These are phyloP conservation scores for Heteromyza rotundicornis DNA, from an alignment of 2,888 invertebrate genomes.

Conservation along the genomic window DNA sequence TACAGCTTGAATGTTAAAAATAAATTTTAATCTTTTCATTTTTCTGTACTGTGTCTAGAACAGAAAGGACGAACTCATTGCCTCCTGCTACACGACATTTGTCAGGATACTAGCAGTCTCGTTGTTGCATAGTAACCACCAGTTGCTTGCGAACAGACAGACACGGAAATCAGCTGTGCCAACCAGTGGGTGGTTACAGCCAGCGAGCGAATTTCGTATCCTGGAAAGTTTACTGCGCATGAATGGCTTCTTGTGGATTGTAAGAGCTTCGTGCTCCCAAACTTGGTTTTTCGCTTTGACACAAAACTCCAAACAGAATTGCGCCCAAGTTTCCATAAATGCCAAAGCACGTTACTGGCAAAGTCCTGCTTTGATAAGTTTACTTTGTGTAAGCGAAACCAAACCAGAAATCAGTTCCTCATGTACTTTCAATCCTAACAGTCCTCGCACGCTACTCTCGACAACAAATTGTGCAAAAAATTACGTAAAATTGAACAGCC, in stretches of 20 bases:
- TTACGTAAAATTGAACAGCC: neutral
- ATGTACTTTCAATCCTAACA: slow-evolving; percentile 48
- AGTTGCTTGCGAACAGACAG: neutral
- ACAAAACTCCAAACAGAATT: neutral
- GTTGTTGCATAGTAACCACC: slow-evolving; percentile 16
- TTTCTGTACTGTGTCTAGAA: too few relatives aligned
- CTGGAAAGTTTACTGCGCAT: too few relatives aligned
- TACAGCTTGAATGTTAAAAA: too few relatives aligned
- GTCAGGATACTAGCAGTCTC: too few relatives aligned
- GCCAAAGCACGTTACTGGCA: neutral
- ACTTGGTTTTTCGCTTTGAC: neutral
- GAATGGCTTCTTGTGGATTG: slow-evolving; percentile 14
- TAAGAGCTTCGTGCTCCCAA: slow-evolving; percentile 5
- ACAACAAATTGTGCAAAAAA: too few relatives aligned
- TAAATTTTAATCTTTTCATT: too few relatives aligned
- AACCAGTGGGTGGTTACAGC: neutral
- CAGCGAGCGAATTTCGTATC: too few relatives aligned
- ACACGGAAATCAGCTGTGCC: neutral
- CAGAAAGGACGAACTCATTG: too few relatives aligned
- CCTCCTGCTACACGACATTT: too few relatives aligned
- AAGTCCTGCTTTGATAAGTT: slow-evolving; percentile 30
- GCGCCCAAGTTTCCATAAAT: neutral
- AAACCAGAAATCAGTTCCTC: slow-evolving; percentile 45
- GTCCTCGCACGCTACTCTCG: too few relatives aligned
- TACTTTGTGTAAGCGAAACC: neutral